A percentile compares a stretch with the other conserved stretches of the same genome.
These are phyloP conservation scores for Eleutherodactylus coqui DNA, from an alignment of 2,797 vertebrate species.

Conservation along the genomic window DNA sequence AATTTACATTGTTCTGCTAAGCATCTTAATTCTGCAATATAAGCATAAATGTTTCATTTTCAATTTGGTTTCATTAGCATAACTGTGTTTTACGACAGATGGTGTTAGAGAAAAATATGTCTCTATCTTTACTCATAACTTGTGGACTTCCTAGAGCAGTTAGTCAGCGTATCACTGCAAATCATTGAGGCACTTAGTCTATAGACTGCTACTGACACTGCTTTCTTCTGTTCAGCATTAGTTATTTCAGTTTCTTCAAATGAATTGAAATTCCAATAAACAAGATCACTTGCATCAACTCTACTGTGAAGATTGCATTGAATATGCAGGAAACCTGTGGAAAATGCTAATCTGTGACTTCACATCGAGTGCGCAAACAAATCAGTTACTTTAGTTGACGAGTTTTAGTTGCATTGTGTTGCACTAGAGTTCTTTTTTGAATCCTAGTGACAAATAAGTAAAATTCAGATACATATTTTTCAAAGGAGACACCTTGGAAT, in stretches of 20 bases:
- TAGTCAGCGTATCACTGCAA: not conserved
- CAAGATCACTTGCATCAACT: not conserved
- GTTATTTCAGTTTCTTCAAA: not conserved
- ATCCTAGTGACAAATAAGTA: no score
- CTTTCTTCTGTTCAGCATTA: not conserved
- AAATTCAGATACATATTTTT: no score
- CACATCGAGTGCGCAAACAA: not conserved
- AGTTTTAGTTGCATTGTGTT: no score
- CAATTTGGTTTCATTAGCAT: slow-evolving; percentile 9
- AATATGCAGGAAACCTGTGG: not conserved
- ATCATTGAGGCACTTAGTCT: slow-evolving; percentile 9
- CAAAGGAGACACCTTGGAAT: no score
- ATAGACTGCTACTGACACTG: not conserved
- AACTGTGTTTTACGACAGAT: slow-evolving; percentile 16
- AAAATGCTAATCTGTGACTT: not conserved
- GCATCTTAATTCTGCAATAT: slow-evolving; percentile 26
- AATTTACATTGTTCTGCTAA: slow-evolving; percentile 27
- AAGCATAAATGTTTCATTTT: slow-evolving; percentile 32
- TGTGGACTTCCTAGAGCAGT: slow-evolving; percentile 18
- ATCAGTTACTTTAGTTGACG: not conserved
- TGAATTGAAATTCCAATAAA: not conserved
- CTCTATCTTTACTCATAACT: not conserved
- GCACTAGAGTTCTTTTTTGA: no score
- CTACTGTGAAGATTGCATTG: not conserved
- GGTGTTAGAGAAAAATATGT: slow-evolving; percentile 22